Base-by-base conservation (phyloP, 2,113 vertebrate species). In the Stigmatopora nigra region DNA sequence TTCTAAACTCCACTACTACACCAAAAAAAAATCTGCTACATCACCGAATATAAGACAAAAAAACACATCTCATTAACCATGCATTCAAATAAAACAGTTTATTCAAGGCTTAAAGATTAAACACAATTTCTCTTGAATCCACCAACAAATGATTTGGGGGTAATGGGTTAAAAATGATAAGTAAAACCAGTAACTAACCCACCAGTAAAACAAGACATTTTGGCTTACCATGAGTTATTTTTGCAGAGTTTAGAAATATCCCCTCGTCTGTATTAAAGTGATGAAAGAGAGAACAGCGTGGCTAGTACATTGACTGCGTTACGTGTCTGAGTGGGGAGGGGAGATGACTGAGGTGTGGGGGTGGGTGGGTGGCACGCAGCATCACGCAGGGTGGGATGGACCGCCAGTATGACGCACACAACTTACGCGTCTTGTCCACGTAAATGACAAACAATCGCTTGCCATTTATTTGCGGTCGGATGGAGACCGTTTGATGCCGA, bases 361-460 rank as follows among this genome's bases (percentile, higher is more conserved):
- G 71, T 84, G 84, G 86, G 80, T 67, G 69, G 63, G 71, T 84
- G 84, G 86, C 79, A 66, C 73, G 84, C 79, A 73, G 68, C 78
- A 55, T 70, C 81, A 72, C 56, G 62, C 75, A 49, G 77, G 81
- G 76, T 68, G 78, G 81, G 56, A 58, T 15, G 76, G 78, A 67
- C 81, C 71, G 80, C 71, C 80, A 55, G 76, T 48, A 79, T 87
- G 86, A 89, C 87, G 84, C 87, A 87, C 82, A 15, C 36, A 7
- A 62, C 67, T 16, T 72, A 65, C 12, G 51, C 66, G 70, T 70
- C n/a, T 57, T 15, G 60, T 11, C 31, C 36, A 14, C 76, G n/a
- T 17, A 60, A 55, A 41, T 17, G 53, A 63, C 52, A 64, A 56
- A 72, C 41, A 0, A 61, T 57, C 65, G 48, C 19, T 65, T 45